These are phyloP conservation scores for Hippoglossus stenolepis DNA, from an alignment of 2,113 vertebrate species.

Conservation along the genomic window DNA sequence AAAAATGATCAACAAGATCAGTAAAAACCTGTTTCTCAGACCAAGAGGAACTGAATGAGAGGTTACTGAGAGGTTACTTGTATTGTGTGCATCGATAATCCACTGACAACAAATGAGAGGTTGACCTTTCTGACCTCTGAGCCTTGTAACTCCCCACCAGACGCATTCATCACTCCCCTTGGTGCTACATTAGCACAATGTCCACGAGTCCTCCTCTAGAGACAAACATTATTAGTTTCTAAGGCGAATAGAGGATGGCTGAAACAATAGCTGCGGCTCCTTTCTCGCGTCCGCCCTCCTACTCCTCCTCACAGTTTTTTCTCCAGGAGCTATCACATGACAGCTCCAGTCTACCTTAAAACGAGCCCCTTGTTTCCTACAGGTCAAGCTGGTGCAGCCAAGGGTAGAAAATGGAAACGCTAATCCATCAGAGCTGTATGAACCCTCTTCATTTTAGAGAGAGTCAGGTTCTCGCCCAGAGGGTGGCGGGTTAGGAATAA, in stretches of 20 bases:
- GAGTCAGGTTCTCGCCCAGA: constrained; percentile 64
- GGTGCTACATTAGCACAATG: constrained; percentile 57
- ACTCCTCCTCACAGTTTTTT: constrained; percentile 47
- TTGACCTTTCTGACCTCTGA: constrained; percentile 68
- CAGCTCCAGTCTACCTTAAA: constrained; percentile 57
- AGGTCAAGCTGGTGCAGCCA: constrained; percentile 59
- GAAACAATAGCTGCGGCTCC: constrained; percentile 68
- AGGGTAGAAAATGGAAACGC: constrained; percentile 62
- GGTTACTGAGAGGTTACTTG: constrained; percentile 69
- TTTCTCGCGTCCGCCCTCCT: constrained; percentile 30
- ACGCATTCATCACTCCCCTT: constrained; percentile 76
- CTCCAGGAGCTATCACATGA: constrained; percentile 71
- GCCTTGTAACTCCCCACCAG: constrained; percentile 64
- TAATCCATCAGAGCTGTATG: constrained; percentile 61
- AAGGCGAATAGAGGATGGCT: constrained; percentile 41
- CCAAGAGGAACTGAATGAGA: constrained; percentile 45
- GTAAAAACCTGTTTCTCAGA: constrained; percentile 23
- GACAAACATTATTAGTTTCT: constrained; percentile 61
- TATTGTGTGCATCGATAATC: constrained; percentile 73
- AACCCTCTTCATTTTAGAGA: constrained; percentile 55
- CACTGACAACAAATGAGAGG: constrained; percentile 71
- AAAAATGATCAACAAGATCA: constrained; percentile 31
- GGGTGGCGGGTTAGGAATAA: constrained; percentile 62
- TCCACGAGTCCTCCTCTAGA: constrained; percentile 53
- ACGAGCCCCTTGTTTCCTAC: constrained; percentile 60